These are phyloP conservation scores for Schlechtendalia chinensis DNA, from an alignment of 1,140 invertebrate genomes.

Conservation along the genomic window DNA sequence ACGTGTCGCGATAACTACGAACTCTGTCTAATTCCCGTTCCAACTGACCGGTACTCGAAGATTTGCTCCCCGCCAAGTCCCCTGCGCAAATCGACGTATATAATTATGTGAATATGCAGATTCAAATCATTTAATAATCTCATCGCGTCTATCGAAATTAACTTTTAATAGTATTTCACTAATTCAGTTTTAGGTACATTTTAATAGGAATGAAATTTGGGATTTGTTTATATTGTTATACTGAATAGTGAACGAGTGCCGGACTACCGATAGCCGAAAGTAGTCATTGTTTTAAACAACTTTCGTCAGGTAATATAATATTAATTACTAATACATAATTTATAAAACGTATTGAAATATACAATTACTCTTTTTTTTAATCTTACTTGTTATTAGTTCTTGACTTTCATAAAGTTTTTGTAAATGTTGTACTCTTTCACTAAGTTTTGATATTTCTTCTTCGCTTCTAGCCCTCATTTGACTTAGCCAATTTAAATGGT, in stretches of 20 bases:
- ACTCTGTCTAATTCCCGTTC: slow-evolving; percentile 61
- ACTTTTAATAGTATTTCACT: no score
- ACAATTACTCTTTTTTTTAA: not conserved
- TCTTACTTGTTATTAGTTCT: slow-evolving; percentile 60
- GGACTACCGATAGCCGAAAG: no score
- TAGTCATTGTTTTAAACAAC: not conserved
- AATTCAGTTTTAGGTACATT: no score
- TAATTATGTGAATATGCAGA: not conserved
- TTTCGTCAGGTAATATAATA: slow-evolving; percentile 53
- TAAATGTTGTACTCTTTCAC: slow-evolving; percentile 58
- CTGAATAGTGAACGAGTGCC: no score
- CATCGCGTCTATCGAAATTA: no score
- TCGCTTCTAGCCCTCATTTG: slow-evolving; percentile 55
- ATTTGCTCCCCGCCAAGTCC: not conserved
- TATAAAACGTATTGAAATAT: not conserved
- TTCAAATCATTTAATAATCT: no score
- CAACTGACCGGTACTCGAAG: slow-evolving; percentile 53
- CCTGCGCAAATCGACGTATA: not conserved
- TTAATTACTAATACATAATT: not conserved
- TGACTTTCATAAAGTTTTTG: slow-evolving; percentile 61
- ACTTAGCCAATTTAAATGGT: slow-evolving; percentile 52
- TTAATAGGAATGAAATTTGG: no score
- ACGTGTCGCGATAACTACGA: slow-evolving; percentile 59
- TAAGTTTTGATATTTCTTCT: slow-evolving; percentile 57
- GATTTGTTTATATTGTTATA: not conserved